phyloP scores from a whole-genome alignment of 2,113 vertebrate genomes.

The Pica pica region DNA sequence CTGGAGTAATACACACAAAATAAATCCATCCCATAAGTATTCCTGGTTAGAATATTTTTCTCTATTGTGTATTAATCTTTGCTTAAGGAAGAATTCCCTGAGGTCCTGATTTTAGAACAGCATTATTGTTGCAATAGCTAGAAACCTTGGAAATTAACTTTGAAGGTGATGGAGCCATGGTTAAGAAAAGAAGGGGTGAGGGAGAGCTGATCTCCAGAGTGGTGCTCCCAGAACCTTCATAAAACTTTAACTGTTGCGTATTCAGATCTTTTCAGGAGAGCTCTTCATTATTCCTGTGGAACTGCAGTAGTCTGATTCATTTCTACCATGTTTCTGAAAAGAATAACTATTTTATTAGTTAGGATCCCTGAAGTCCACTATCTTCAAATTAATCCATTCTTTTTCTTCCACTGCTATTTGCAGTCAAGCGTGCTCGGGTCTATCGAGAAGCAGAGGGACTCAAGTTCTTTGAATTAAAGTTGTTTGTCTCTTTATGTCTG shows the following conservation, averaged over 20 bases:
- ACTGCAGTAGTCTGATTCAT: not conserved
- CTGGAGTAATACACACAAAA: not conserved
- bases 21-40: not conserved
- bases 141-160: not conserved
- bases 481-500: constrained; percentile 19
- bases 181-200: not conserved
- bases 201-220: not conserved
- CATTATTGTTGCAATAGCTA: not conserved
- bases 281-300: not conserved
- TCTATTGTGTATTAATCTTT: not conserved
- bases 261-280: not conserved
- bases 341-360: not conserved
- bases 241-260: not conserved
- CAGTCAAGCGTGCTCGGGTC: not conserved
- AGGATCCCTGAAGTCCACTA: constrained; percentile 3
- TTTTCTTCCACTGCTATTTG: not conserved
- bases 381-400: constrained; percentile 22
- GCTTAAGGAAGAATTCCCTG: constrained; percentile 3
- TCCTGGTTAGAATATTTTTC: not conserved
- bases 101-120: not conserved
- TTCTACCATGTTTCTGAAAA: not conserved
- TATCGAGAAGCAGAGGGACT: not conserved
- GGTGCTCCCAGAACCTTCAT: not conserved
- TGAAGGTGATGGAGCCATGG: not conserved
- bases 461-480: not conserved